Percentiles rank a stretch among this genome's conserved stretches.
phyloP scores from a whole-genome alignment of 2,113 vertebrate genomes.

The Perccottus glenii region DNA sequence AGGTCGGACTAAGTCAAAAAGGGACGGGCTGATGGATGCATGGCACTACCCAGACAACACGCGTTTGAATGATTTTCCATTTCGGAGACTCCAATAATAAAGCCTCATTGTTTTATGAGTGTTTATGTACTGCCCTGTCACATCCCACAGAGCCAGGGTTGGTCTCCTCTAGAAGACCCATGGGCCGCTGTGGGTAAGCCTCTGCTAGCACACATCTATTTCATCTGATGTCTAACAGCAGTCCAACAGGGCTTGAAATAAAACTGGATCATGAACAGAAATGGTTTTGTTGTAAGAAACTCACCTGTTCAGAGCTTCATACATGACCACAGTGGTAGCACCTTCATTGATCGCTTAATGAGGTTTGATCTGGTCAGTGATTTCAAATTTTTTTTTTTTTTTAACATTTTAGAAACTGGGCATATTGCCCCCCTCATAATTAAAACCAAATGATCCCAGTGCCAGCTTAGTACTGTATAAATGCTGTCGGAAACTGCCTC shows the following conservation, averaged over 20 bases:
- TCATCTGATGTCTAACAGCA: slow-evolving; percentile 3
- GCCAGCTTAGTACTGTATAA: slow-evolving; percentile 54
- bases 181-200: background rate
- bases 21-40: slow-evolving; percentile 53
- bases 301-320: slow-evolving; percentile 25
- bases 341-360: background rate
- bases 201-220: background rate
- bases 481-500: slow-evolving; percentile 27
- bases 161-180: too few species aligned
- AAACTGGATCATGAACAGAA: slow-evolving; percentile 16
- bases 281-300: slow-evolving; percentile 46
- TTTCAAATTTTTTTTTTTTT: too few species aligned
- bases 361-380: background rate
- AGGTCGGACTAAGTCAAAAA: slow-evolving; percentile 57
- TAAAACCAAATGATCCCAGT: slow-evolving; percentile 9
- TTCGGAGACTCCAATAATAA: slow-evolving; percentile 72
- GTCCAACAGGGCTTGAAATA: slow-evolving; percentile 14
- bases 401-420: too few species aligned
- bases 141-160: background rate
- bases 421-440: background rate
- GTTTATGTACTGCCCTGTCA: background rate
- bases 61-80: slow-evolving; percentile 58
- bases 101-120: slow-evolving; percentile 64
- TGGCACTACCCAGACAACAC: slow-evolving; percentile 59
- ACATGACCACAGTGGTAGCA: slow-evolving; percentile 18